These are phyloP conservation scores for Eupithecia pulchellata DNA, from an alignment of 2,888 invertebrate species.

Conservation along the genomic window DNA sequence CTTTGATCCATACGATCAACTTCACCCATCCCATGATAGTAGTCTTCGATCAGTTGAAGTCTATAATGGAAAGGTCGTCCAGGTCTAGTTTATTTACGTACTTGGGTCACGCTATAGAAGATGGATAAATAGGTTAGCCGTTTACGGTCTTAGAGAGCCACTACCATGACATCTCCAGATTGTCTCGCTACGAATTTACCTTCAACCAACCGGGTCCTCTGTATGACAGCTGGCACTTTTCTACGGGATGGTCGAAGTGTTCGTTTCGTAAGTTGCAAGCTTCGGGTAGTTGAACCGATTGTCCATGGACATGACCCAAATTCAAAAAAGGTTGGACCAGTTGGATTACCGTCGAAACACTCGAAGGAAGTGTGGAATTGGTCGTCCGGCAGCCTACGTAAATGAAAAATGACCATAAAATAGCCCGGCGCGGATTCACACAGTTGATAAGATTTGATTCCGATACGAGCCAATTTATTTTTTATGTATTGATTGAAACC, in stretches of 20 bases:
- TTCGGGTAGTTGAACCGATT: no score
- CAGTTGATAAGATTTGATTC: conserved; percentile 39
- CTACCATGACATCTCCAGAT: conserved; percentile 33
- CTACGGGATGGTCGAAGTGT: conserved; percentile 9
- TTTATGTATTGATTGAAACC: conserved; percentile 36
- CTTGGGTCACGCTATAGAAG: conserved; percentile 15
- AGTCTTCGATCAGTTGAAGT: conserved; percentile 13
- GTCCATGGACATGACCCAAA: conserved; percentile 28
- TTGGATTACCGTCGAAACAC: conserved; percentile 18
- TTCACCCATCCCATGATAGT: conserved; percentile 29
- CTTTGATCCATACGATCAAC: conserved; percentile 29
- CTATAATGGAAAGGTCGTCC: conserved; percentile 19
- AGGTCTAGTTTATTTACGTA: conserved; percentile 19
- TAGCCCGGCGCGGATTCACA: conserved; percentile 43
- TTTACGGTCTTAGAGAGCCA: conserved; percentile 17
- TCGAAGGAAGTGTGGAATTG: conserved; percentile 23
- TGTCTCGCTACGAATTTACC: conserved; percentile 37
- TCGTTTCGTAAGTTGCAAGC: no score
- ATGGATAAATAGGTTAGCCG: conserved; percentile 19
- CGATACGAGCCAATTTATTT: conserved; percentile 36
- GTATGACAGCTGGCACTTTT: conserved; percentile 27
- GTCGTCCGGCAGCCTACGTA: conserved; percentile 30
- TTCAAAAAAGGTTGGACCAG: conserved; percentile 20
- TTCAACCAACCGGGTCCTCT: conserved; percentile 25
- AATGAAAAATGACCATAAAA: conserved; percentile 37